Evolutionary conservation across 2,113 vertebrate genomes (phyloP), one percentile per base, ranked within the genome.

Genomic region (Pedetes capensis): DNA sequence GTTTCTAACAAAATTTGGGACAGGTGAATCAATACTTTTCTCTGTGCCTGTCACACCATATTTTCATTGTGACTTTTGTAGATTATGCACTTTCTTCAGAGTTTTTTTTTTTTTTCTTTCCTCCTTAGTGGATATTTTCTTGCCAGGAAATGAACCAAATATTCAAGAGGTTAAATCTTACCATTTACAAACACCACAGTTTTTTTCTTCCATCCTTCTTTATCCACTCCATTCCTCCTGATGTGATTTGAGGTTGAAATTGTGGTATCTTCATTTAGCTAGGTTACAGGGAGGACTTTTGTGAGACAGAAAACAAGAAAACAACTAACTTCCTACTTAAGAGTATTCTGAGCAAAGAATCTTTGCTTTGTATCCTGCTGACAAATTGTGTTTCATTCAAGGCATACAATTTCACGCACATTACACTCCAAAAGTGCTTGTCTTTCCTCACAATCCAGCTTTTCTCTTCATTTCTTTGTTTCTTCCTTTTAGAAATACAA

Each of bases 381-480:
- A 96, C 96, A 98, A 95, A 95, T 86, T 90, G 83, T 93, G 86
- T 98, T 96, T 97, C 78, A 96, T 97, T 53, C 61, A 91, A 92
- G 32, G 57, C 89, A 47, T 89, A 79, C 82, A 89, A 49, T 98
- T 97, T 97, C 94, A 95, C 29, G 17, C 89, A 71, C 44, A 55
- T 93, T 96, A 61, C 25, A 18, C 82, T 96, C 29, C 96, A 96
- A 93, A 96, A 47, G 22, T 9, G 83, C 83, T 94, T 88, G 4
- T 96, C 34, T 95, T 95, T 13, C 13, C 25, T 91, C 68, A 72
- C 49, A 80, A 82, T 79, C 72, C 39, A 25, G 49, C 66, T 88
- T 97, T 97, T 92, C 75, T 44, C 81, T 37, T 96, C 64, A 63
- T 18, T 29, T 80, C 64, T 94, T 97, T 96, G 66, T 95, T 87